Conservation (phyloP, 2,797 vertebrate species). For the Danio tinwini region DNA sequence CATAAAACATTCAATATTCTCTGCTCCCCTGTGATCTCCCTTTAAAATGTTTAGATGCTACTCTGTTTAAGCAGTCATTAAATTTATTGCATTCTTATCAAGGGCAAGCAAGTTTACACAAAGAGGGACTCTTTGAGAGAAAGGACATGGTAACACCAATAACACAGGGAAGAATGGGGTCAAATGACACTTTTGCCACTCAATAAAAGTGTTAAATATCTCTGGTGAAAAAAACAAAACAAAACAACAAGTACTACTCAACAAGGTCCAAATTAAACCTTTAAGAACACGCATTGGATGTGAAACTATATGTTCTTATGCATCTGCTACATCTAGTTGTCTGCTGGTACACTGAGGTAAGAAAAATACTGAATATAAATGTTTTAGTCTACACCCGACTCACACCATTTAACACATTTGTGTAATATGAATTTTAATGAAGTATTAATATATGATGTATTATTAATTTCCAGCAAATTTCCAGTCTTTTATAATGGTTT, state of each 20-base stretch:
- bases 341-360: background rate
- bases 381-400: background rate
- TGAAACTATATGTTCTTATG: background rate
- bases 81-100: constrained; percentile 12
- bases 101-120: background rate
- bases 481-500: background rate
- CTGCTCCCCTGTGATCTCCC: constrained; percentile 18
- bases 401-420: background rate
- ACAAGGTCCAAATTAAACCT: background rate
- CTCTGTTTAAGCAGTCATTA: constrained; percentile 2
- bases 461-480: background rate
- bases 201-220: background rate
- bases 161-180: background rate
- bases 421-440: background rate
- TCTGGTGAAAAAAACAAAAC: background rate
- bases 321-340: background rate
- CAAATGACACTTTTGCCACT: background rate
- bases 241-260: background rate
- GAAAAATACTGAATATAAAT: background rate
- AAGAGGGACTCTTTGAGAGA: background rate
- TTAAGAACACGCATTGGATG: background rate
- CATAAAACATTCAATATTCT: constrained; percentile 48
- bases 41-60: constrained; percentile 52
- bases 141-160: background rate
- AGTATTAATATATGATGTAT: background rate